A percentile compares a stretch with the other conserved stretches of the same genome.
phyloP scores from a whole-genome alignment of 2,797 vertebrate species.

The Bradypus variegatus region DNA sequence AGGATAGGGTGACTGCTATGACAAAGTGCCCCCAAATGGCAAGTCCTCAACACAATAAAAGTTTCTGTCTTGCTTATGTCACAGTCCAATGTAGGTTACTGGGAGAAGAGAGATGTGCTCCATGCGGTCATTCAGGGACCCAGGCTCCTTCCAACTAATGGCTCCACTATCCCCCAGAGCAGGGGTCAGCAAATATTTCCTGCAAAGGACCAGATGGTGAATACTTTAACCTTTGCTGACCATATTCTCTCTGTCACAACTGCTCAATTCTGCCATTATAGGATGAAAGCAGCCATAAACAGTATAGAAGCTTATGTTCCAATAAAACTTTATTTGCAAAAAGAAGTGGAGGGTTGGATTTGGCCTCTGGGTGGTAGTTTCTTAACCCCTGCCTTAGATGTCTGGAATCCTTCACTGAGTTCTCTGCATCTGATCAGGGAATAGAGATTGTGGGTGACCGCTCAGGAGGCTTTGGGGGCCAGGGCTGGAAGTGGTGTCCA shows the following conservation, averaged over 20 bases:
- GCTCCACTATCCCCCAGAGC: neutral
- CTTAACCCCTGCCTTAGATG: neutral
- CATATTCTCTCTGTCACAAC: neutral
- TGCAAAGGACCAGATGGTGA: neutral
- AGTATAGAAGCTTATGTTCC: neutral
- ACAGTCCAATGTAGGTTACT: neutral
- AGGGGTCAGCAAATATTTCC: neutral
- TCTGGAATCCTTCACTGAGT: neutral
- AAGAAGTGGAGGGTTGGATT: neutral
- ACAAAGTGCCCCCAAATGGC: neutral
- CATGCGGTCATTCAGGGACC: neutral
- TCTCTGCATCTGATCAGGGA: neutral
- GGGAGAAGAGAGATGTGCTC: neutral
- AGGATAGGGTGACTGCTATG: fast-evolving
- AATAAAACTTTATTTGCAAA: neutral
- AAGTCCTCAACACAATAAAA: fast-evolving
- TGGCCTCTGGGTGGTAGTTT: neutral
- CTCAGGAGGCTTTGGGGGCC: neutral
- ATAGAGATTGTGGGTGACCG: neutral
- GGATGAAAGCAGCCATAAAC: neutral
- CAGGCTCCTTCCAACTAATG: neutral
- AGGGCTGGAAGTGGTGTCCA: neutral
- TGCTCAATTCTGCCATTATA: neutral
- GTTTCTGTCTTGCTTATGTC: neutral
- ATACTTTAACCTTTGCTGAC: fast-evolving